Conservation (phyloP, 2,113 vertebrate genomes). For the Urocynchramus pylzowi region DNA sequence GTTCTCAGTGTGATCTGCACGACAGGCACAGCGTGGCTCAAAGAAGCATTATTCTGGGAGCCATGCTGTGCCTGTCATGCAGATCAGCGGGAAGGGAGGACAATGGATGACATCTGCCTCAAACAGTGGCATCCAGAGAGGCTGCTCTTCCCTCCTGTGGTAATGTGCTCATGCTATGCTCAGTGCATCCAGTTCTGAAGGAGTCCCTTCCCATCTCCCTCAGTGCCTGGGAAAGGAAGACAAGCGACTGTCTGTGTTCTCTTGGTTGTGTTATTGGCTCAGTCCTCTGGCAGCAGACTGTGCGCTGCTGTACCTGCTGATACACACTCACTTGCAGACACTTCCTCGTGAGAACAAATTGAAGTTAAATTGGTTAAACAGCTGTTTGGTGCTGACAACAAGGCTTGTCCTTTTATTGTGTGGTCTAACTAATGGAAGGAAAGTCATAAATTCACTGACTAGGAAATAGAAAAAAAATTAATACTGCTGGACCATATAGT, state of each 20-base stretch:
- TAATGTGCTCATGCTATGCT: not conserved
- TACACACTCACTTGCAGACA: not conserved
- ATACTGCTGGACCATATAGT: not conserved
- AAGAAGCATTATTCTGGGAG: not conserved
- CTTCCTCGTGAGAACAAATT: not conserved
- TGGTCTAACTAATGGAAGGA: not conserved
- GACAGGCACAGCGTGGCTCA: not conserved
- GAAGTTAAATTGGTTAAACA: not conserved
- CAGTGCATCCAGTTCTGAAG: not conserved
- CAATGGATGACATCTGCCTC: not conserved
- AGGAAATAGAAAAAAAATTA: not conserved
- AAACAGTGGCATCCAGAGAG: not conserved
- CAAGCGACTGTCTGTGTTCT: not conserved
- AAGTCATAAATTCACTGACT: not conserved
- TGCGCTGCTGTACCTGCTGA: not conserved
- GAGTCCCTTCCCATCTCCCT: not conserved
- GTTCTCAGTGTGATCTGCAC: not conserved
- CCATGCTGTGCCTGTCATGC: accelerated
- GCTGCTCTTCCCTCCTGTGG: not conserved
- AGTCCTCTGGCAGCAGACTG: not conserved
- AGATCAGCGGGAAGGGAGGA: not conserved
- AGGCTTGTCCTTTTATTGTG: not conserved
- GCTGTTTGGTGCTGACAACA: not conserved
- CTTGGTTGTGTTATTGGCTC: not conserved
- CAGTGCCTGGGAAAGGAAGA: not conserved